Evolutionary conservation across 1,140 invertebrate species (phyloP).

Genomic region (Cherax quadricarinatus): DNA sequence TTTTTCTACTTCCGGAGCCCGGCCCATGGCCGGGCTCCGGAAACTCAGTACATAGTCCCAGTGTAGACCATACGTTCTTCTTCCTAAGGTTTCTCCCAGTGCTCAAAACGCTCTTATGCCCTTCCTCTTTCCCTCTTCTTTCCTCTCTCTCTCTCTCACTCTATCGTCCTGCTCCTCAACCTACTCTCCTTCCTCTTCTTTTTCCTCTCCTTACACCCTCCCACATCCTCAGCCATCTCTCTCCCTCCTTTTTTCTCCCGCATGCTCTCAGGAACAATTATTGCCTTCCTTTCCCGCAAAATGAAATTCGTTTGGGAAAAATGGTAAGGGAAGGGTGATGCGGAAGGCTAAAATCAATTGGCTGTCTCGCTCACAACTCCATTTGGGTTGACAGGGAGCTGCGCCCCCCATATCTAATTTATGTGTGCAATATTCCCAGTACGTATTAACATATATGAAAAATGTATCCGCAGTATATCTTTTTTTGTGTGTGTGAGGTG

Average conservation of each 20-base stretch:
- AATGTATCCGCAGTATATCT: conserved; percentile 49
- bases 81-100: no score
- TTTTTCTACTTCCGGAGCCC: no score
- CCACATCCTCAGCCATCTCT: background rate
- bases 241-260: background rate
- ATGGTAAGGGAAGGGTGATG: conserved; percentile 19
- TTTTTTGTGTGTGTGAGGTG: background rate
- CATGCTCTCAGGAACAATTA: conserved; percentile 62
- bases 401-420: conserved; percentile 61
- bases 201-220: background rate
- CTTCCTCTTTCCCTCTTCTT: no score
- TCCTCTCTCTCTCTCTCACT: background rate
- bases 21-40: no score
- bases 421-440: conserved; percentile 65
- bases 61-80: no score
- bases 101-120: no score
- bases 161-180: background rate
- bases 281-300: conserved; percentile 59
- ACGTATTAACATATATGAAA: conserved; percentile 68
- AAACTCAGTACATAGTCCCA: no score
- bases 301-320: conserved; percentile 53
- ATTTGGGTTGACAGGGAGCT: conserved; percentile 61
- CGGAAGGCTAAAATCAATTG: conserved; percentile 55
- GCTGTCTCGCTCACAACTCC: conserved; percentile 55
- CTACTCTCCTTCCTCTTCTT: background rate